A percentile compares a stretch with the other conserved stretches of the same genome.
These are phyloP conservation scores for Aphelocoma californica DNA, from an alignment of 2,797 vertebrate genomes.

Conservation along the genomic window DNA sequence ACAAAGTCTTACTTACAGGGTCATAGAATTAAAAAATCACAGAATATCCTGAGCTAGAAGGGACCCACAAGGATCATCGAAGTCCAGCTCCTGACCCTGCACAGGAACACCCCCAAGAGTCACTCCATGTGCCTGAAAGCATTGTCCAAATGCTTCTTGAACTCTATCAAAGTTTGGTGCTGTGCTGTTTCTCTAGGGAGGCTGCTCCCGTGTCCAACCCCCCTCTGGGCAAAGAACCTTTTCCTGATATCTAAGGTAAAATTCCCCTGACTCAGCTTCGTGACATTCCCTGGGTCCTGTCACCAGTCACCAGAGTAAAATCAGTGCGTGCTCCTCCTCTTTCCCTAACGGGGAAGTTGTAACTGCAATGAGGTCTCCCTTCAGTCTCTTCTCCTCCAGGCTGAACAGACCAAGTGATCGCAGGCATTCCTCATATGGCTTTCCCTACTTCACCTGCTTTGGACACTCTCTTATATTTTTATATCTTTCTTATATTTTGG, in stretches of 20 bases:
- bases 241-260: neutral
- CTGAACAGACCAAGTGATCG: neutral
- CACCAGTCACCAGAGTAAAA: neutral
- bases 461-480: neutral
- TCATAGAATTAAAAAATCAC: neutral
- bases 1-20: neutral
- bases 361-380: neutral
- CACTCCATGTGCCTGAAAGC: rapidly evolving
- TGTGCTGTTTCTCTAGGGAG: neutral
- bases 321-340: neutral
- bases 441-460: neutral
- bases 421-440: neutral
- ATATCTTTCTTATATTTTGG: neutral
- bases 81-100: neutral
- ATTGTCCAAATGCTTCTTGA: neutral
- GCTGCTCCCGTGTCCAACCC: rapidly evolving
- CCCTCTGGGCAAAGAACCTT: neutral
- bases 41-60: neutral
- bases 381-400: neutral
- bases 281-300: neutral
- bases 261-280: neutral
- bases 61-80: neutral
- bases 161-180: neutral
- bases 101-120: neutral
- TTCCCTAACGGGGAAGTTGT: rapidly evolving